These are phyloP conservation scores for Lepidotrigona ventralis DNA, from an alignment of 1,140 invertebrate species.

Conservation along the genomic window DNA sequence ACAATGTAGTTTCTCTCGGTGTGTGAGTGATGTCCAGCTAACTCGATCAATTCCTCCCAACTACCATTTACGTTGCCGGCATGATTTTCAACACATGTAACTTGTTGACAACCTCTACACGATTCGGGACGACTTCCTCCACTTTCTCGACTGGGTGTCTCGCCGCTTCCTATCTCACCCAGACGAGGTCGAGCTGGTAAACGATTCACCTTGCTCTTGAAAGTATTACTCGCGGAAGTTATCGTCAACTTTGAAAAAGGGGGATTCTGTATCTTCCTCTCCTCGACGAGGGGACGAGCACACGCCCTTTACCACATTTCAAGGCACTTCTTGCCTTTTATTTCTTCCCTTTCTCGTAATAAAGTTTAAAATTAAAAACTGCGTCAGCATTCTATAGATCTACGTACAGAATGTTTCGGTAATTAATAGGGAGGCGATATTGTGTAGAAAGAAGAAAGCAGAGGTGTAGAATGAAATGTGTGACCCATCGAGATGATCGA, in stretches of 20 bases:
- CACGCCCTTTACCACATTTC: not conserved
- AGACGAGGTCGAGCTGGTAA: constrained; percentile 2
- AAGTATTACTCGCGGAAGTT: constrained; percentile 28
- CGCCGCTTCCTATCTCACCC: constrained; percentile 3
- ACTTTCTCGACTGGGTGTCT: constrained; percentile 24
- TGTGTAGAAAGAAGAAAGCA: not conserved
- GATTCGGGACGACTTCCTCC: constrained; percentile 24
- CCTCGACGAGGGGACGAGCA: no score
- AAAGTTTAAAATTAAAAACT: not conserved
- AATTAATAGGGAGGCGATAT: not conserved
- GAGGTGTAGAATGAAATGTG: not conserved
- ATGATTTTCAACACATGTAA: constrained; percentile 12
- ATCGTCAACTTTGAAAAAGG: constrained; percentile 34
- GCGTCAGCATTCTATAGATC: not conserved
- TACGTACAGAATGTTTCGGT: no score
- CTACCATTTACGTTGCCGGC: not conserved
- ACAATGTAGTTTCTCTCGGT: not conserved
- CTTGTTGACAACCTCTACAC: constrained; percentile 32
- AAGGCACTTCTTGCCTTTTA: no score
- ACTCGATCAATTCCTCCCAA: constrained; percentile 28
- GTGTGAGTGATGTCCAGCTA: not conserved
- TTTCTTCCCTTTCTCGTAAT: not conserved
- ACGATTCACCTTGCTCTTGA: constrained; percentile 45
- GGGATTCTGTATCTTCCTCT: not conserved
- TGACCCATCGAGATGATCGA: not conserved